These are phyloP conservation scores for Anoplopoma fimbria DNA, from an alignment of 2,113 vertebrate genomes.

Conservation along the genomic window DNA sequence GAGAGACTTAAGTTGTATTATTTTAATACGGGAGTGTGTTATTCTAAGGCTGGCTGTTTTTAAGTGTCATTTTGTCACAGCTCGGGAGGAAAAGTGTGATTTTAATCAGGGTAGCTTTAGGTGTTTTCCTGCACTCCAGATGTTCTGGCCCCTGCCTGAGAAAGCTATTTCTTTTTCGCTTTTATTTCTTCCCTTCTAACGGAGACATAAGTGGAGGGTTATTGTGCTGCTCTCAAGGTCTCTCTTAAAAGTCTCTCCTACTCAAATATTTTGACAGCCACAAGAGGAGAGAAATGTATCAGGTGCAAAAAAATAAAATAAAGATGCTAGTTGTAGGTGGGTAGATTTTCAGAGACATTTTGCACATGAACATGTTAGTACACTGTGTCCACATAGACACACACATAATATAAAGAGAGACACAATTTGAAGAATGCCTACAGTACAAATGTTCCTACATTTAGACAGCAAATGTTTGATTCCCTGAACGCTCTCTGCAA, in stretches of 20 bases:
- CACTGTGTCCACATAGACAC: not conserved
- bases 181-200: slow-evolving; percentile 63
- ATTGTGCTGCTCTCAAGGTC: slow-evolving; percentile 78
- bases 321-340: slow-evolving; percentile 31
- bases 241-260: slow-evolving; percentile 79
- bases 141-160: slow-evolving; percentile 64
- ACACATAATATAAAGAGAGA: not conserved
- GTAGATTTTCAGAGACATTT: slow-evolving; percentile 35
- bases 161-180: slow-evolving; percentile 37
- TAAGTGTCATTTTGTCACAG: slow-evolving; percentile 77
- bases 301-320: slow-evolving; percentile 62
- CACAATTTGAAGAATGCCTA: not conserved
- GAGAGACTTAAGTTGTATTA: slow-evolving; percentile 74
- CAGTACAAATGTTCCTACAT: not conserved
- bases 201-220: slow-evolving; percentile 78
- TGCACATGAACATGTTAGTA: not conserved
- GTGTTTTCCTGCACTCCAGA: slow-evolving; percentile 79
- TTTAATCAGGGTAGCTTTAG: slow-evolving; percentile 77
- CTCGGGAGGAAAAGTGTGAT: slow-evolving; percentile 76
- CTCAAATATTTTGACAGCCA: slow-evolving; percentile 84
- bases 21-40: slow-evolving; percentile 74
- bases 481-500: slow-evolving; percentile 22
- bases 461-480: slow-evolving; percentile 30
- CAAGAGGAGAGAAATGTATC: slow-evolving; percentile 80
- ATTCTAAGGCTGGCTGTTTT: slow-evolving; percentile 71